Percentiles rank a stretch among this genome's conserved stretches.
Conservation (phyloP, 2,113 vertebrate genomes). For the Lepus europaeus region DNA sequence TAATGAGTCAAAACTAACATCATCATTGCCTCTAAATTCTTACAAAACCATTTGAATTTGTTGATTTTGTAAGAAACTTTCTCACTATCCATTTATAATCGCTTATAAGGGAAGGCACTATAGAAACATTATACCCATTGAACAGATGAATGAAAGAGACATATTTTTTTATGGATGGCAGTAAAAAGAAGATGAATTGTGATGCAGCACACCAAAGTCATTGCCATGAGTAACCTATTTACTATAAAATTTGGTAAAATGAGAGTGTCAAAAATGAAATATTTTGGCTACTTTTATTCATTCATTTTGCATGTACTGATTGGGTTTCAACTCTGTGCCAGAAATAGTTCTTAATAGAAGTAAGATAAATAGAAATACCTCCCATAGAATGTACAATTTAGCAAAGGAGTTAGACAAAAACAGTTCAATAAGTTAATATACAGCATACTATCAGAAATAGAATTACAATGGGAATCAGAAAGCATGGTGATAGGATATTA, state of each 20-base stretch:
- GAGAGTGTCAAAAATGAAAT: background rate
- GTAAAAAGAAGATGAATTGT: background rate
- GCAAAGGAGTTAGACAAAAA: background rate
- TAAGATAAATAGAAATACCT: background rate
- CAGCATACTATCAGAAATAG: background rate
- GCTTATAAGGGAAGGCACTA: background rate
- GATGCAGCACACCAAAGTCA: background rate
- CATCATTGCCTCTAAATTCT: background rate
- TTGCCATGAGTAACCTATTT: background rate
- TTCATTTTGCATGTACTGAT: constrained; percentile 17
- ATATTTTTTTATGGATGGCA: accelerated
- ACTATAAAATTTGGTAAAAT: background rate
- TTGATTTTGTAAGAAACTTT: background rate
- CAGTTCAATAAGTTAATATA: background rate
- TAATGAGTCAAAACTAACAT: background rate
- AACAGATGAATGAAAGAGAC: background rate
- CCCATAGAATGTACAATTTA: background rate
- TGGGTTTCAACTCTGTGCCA: background rate
- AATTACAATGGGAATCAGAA: background rate
- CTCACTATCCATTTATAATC: background rate
- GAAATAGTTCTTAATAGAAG: background rate
- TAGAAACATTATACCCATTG: background rate
- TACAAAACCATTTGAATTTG: background rate
- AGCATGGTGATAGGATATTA: background rate
- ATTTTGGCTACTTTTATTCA: background rate